These are phyloP conservation scores for mouse (Mus musculus) DNA, from an alignment of 2,113 vertebrate species.

Conservation along the genomic window GRCm39 chr2:113677001-113677500, in stretches of 20 bases:
- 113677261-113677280: background rate
- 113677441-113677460: background rate
- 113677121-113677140: slow-evolving; percentile 9
- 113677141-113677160: background rate
- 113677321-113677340: background rate
- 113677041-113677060: background rate
- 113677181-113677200: no score
- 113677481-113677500: slow-evolving; percentile 7
- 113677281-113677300: slow-evolving; percentile 9
- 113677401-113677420: background rate
- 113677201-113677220: background rate
- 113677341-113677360: background rate
- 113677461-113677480: background rate
- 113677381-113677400: background rate
- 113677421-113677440: background rate
- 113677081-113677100: slow-evolving; percentile 22
- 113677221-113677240: background rate
- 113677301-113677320: slow-evolving; percentile 8
- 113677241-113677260: background rate
- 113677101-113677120: background rate
- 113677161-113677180: background rate
- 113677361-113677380: background rate
- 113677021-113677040: background rate
- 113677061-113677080: background rate
- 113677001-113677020: background rate